Conservation (phyloP, 1,140 invertebrate genomes). For the Telenomus remus region DNA sequence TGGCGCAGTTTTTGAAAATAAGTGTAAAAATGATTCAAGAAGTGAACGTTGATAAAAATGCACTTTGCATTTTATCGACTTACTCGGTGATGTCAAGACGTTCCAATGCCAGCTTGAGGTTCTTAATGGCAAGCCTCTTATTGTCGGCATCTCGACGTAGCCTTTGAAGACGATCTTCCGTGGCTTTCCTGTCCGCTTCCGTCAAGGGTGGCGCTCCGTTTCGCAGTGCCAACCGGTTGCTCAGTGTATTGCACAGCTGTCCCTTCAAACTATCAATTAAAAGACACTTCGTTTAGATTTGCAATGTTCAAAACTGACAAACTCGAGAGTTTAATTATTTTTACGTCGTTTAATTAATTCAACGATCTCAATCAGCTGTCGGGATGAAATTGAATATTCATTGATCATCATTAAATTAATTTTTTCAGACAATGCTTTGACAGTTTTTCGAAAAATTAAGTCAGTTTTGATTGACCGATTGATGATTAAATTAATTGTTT, state of each 20-base stretch:
- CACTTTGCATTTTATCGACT: conserved; percentile 51
- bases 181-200: conserved; percentile 79
- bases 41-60: background rate
- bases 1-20: conserved; percentile 1
- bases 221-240: conserved; percentile 71
- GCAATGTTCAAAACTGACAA: conserved; percentile 25
- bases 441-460: too few relatives aligned
- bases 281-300: conserved; percentile 13
- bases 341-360: too few relatives aligned
- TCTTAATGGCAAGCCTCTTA: conserved; percentile 83
- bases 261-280: conserved; percentile 77
- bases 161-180: conserved; percentile 81
- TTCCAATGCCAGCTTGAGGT: conserved; percentile 84
- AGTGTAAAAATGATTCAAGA: conserved; percentile 16
- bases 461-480: too few relatives aligned
- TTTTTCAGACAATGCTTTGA: too few relatives aligned
- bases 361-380: too few relatives aligned
- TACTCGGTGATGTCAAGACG: conserved; percentile 87
- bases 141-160: conserved; percentile 83
- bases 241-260: conserved; percentile 78
- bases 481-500: too few relatives aligned
- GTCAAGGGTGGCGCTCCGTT: conserved; percentile 72
- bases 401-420: too few relatives aligned
- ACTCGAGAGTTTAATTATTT: background rate
- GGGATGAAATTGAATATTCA: too few relatives aligned